Conservation (phyloP, 1,140 invertebrate species). For the Drosophila carrolli region DNA sequence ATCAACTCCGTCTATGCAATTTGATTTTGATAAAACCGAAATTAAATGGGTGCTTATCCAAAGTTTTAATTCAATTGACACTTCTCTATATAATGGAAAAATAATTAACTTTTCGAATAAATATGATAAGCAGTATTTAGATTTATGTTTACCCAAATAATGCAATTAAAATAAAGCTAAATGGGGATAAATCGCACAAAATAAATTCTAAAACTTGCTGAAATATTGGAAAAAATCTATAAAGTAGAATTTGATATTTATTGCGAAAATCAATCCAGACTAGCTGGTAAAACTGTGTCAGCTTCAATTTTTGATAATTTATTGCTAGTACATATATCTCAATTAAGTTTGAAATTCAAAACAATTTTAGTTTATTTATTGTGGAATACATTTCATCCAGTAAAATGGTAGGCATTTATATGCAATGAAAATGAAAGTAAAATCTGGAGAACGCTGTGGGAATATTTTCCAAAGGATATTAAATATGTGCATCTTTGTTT, state of each 20-base stretch:
- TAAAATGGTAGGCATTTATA: slow-evolving; percentile 5
- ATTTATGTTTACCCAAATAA: neutral
- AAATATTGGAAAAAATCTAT: slow-evolving; percentile 2
- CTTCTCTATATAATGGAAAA: neutral
- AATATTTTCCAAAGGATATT: too few relatives aligned
- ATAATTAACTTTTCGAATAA: neutral
- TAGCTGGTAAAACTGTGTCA: neutral
- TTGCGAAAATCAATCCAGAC: neutral
- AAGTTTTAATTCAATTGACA: neutral
- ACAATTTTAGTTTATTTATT: slow-evolving; percentile 6
- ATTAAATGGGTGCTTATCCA: neutral
- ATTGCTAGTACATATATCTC: slow-evolving; percentile 3
- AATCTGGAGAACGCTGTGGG: too few relatives aligned
- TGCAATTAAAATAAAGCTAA: neutral
- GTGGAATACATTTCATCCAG: neutral
- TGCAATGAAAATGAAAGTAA: neutral
- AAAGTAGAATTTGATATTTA: neutral
- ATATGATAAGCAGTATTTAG: neutral
- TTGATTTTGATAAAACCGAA: neutral
- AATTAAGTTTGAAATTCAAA: slow-evolving; percentile 8
- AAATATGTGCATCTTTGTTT: neutral
- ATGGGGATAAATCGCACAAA: slow-evolving; percentile 7
- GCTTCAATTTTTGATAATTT: slow-evolving; percentile 24
- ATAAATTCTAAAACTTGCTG: neutral
- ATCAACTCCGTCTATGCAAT: slow-evolving; percentile 34